phyloP scores from a whole-genome alignment of 2,888 invertebrate species.

The Cactoblastis cactorum region DNA sequence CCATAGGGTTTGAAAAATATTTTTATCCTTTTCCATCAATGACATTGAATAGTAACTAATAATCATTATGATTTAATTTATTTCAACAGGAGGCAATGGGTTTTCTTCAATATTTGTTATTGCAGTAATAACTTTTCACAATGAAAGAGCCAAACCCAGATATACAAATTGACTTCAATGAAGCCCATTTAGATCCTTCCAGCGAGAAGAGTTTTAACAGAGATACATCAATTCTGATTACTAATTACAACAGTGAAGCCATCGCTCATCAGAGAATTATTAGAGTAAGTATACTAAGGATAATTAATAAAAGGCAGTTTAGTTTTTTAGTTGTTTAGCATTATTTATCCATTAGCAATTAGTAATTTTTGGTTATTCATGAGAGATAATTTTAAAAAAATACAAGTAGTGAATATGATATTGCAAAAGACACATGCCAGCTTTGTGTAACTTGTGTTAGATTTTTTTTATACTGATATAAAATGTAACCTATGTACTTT shows the following conservation, averaged over 20 bases:
- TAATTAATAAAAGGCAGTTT: too few relatives aligned
- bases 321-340: too few relatives aligned
- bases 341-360: too few relatives aligned
- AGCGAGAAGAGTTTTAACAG: constrained; percentile 33
- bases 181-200: constrained; percentile 20
- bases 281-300: constrained; percentile 46
- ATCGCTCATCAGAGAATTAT: constrained; percentile 59
- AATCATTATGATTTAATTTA: not conserved
- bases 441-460: too few relatives aligned
- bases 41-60: too few relatives aligned
- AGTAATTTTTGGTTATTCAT: not conserved
- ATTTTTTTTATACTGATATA: too few relatives aligned
- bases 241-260: constrained; percentile 36
- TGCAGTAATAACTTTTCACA: constrained; percentile 12
- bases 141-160: constrained; percentile 29
- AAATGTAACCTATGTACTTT: too few relatives aligned
- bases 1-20: too few relatives aligned
- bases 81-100: constrained; percentile 12
- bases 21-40: not conserved
- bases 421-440: too few relatives aligned
- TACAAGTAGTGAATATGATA: too few relatives aligned
- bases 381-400: too few relatives aligned
- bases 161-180: constrained; percentile 31
- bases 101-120: constrained; percentile 8
- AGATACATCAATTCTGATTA: constrained; percentile 34